A percentile compares a stretch with the other conserved stretches of the same genome.
These are phyloP conservation scores for Nematopogon swammerdamellus DNA, from an alignment of 2,888 invertebrate species.

Conservation along the genomic window DNA sequence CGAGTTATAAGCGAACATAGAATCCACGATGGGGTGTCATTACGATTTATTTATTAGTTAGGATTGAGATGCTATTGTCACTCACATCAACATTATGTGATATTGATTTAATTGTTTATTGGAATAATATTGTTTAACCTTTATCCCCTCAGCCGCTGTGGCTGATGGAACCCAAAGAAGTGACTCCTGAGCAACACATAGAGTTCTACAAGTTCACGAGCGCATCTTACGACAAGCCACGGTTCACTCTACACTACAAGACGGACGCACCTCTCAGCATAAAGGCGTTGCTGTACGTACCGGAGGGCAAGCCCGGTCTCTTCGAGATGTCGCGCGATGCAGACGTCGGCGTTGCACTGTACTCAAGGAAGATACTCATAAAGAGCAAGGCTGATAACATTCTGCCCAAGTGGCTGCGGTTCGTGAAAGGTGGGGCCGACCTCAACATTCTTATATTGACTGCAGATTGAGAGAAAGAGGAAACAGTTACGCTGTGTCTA, in stretches of 20 bases:
- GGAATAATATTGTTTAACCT: neutral
- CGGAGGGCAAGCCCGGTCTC: conserved; percentile 87
- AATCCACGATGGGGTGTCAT: conserved; percentile 1
- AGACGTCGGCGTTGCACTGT: conserved; percentile 83
- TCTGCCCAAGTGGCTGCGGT: conserved; percentile 92
- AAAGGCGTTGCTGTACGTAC: conserved; percentile 87
- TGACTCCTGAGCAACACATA: conserved; percentile 80
- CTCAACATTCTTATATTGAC: too few species aligned
- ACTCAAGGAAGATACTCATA: conserved; percentile 90
- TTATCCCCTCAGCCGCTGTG: conserved; percentile 78
- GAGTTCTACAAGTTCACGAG: conserved; percentile 91
- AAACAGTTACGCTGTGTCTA: too few species aligned
- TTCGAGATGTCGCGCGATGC: conserved; percentile 88
- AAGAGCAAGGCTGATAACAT: conserved; percentile 88
- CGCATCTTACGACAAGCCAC: conserved; percentile 82
- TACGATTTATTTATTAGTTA: conserved; percentile 3
- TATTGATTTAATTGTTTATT: neutral
- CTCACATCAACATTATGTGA: neutral
- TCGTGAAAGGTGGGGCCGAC: conserved; percentile 85
- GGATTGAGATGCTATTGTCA: neutral
- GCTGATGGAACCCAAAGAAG: conserved; percentile 88
- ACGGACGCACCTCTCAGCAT: conserved; percentile 91
- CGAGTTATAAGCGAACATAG: too few species aligned
- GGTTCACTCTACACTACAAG: conserved; percentile 89
- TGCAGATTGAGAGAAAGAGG: too few species aligned